Evolutionary conservation across 2,113 vertebrate genomes (phyloP), one percentile per base, ranked within the genome.

Genomic region (Xyliphius kryptos): DNA sequence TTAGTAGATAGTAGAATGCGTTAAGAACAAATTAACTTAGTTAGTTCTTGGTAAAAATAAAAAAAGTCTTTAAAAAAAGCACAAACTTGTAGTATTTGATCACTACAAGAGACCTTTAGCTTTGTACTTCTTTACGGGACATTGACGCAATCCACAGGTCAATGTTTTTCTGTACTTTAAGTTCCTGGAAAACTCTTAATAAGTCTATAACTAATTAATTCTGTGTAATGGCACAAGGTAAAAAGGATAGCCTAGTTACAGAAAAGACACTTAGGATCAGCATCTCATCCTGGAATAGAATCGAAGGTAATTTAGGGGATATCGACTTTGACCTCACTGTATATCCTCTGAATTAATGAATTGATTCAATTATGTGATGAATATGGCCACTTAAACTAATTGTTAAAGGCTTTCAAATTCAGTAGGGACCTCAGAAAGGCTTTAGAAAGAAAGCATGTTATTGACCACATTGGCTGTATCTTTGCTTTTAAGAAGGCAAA

Each of bases 311-410:
- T 73, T 75, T 66, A 61, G 67, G 44, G 65, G 69, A 78, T 76
- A 81, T 72, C 71, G 60, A 74, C 68, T 78, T 68, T 77, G 63
- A 74, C 66, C 58, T 41, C 52, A 3, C 52, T 22, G 48, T 55
- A 60, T 59, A 68, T 20, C 41, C 50, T 61, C 59, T 43, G 63
- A 70, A 76, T 75, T 71, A 76, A 78, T 78, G 68, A 73, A 78
- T 74, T 77, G 74, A 65, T 74, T 44, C 76, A 76, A 74, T 79
- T 78, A 75, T 64, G 66, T 74, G 69, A 79, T 79, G 74, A 81
- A 79, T 77, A 53, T 51, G 57, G 50, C 57, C 78, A 74, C 76
- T 81, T 76, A 78, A 69, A 65, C 66, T 72, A 76, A 79, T 73
- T 72, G 75, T 69, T 61, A 52, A 55, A 50, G 61, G 20, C 68